Percentiles rank a stretch among this genome's conserved stretches.
phyloP scores from a whole-genome alignment of 1,140 invertebrate genomes.

The Tribolium castaneum region DNA sequence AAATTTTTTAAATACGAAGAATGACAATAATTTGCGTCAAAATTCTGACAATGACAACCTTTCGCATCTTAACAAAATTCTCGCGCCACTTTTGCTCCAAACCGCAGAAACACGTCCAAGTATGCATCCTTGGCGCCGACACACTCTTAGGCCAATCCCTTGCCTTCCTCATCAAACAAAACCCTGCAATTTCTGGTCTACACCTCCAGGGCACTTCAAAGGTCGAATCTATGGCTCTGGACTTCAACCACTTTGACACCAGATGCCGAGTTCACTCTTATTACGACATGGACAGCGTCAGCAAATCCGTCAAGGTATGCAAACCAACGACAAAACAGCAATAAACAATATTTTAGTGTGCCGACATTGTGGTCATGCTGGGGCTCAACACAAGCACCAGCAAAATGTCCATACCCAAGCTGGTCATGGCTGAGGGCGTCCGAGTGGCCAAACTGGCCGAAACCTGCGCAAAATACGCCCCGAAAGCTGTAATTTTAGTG shows the following conservation, averaged over 20 bases:
- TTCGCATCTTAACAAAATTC: not conserved
- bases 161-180: slow-evolving; percentile 58
- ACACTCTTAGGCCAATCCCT: slow-evolving; percentile 52
- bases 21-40: no score
- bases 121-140: slow-evolving; percentile 57
- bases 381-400: slow-evolving; percentile 38
- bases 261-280: slow-evolving; percentile 52
- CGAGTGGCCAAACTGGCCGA: slow-evolving; percentile 53
- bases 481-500: slow-evolving; percentile 56
- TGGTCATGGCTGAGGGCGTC: slow-evolving; percentile 54
- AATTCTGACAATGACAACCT: slow-evolving; percentile 11
- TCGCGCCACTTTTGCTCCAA: slow-evolving; percentile 3
- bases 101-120: slow-evolving; percentile 50
- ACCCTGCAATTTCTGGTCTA: slow-evolving; percentile 57
- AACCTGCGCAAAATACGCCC: slow-evolving; percentile 55
- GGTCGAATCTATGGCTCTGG: slow-evolving; percentile 52
- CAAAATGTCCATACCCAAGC: slow-evolving; percentile 46
- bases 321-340: not conserved
- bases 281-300: slow-evolving; percentile 47
- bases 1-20: no score
- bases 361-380: slow-evolving; percentile 58
- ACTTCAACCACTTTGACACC: slow-evolving; percentile 59
- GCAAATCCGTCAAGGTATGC: slow-evolving; percentile 52
- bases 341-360: slow-evolving; percentile 47
- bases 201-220: slow-evolving; percentile 53